phyloP scores from a whole-genome alignment of 2,113 vertebrate species.

The Ursus arctos region DNA sequence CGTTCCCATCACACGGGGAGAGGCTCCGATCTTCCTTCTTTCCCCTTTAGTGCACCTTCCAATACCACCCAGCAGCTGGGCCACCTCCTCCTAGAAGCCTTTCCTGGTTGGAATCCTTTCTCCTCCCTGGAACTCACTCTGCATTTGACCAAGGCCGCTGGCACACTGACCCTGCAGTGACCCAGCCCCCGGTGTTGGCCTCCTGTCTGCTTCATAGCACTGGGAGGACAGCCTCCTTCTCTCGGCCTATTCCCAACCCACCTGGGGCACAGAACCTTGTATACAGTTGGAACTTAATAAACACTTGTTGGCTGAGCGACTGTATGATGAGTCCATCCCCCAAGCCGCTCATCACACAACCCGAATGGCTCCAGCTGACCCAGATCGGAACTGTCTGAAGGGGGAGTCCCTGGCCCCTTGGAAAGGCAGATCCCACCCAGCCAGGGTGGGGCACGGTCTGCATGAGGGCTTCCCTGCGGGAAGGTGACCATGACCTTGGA shows the following conservation, averaged over 20 bases:
- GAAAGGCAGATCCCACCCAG: rapidly evolving
- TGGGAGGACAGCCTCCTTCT: not conserved
- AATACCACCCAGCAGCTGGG: rapidly evolving
- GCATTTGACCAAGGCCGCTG: rapidly evolving
- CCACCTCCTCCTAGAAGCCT: not conserved
- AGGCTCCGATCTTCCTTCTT: not conserved
- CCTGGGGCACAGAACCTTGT: rapidly evolving
- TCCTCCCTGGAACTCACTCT: rapidly evolving
- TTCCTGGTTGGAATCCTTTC: not conserved
- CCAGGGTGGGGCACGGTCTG: rapidly evolving
- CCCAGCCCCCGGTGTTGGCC: rapidly evolving
- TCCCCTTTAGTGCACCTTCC: not conserved
- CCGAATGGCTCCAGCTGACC: rapidly evolving
- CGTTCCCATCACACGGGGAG: rapidly evolving
- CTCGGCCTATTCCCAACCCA: rapidly evolving
- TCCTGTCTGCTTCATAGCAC: rapidly evolving
- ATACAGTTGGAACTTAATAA: not conserved
- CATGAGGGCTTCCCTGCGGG: rapidly evolving
- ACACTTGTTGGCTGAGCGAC: rapidly evolving
- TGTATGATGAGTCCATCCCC: not conserved
- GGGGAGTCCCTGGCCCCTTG: rapidly evolving
- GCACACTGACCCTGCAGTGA: not conserved
- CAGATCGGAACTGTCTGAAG: rapidly evolving
- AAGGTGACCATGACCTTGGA: not conserved
- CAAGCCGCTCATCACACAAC: rapidly evolving